Evolutionary conservation across 53 echinoderm and acorn worm genomes (phyloP), one percentile per base, ranked within the genome.

Genomic region (Temnopleurus reevesii): DNA sequence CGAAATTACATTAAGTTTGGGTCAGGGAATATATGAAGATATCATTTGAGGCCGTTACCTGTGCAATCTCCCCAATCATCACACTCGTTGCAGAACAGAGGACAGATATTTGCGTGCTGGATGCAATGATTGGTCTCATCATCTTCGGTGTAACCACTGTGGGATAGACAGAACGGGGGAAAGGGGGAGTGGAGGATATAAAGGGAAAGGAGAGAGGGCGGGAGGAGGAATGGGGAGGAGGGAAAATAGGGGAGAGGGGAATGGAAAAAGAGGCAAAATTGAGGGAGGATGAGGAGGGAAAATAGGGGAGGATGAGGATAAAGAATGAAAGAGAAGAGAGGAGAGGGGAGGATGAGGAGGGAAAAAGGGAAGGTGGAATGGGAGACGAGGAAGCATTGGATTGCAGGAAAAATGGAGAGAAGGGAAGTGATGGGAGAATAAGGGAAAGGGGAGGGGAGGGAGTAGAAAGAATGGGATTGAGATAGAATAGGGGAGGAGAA

Each of bases 1-100:
- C n/a, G n/a, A n/a, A n/a, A n/a, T n/a, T n/a, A n/a, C n/a, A n/a
- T n/a, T n/a, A n/a, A n/a, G n/a, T n/a, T n/a, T n/a, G n/a, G n/a
- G n/a, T n/a, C n/a, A n/a, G n/a, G n/a, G n/a, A n/a, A n/a, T n/a
- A n/a, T n/a, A n/a, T n/a, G n/a, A n/a, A n/a, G n/a, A n/a, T n/a
- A n/a, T n/a, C n/a, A n/a, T n/a, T n/a, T n/a, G n/a, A n/a, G n/a
- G n/a, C n/a, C 15, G 89, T 91, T 94, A 95, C 95, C 25, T 81
- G 71, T 57, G 66, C 95, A 95, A n/a, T 95, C 95, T 76, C 95
- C 95, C 95, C 95, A 95, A 36, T 95, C 91, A 57, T 95, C 89
- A 82, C 95, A 95, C 36, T 89, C 61, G 1, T 57, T 24, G 71
- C 95, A 95, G 45, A 91, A 55, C 34, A 93, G 55, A 25, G 95